A percentile compares a stretch with the other conserved stretches of the same genome.
These are phyloP conservation scores for Drosophila punjabiensis DNA, from an alignment of 1,140 invertebrate species.

Conservation along the genomic window DNA sequence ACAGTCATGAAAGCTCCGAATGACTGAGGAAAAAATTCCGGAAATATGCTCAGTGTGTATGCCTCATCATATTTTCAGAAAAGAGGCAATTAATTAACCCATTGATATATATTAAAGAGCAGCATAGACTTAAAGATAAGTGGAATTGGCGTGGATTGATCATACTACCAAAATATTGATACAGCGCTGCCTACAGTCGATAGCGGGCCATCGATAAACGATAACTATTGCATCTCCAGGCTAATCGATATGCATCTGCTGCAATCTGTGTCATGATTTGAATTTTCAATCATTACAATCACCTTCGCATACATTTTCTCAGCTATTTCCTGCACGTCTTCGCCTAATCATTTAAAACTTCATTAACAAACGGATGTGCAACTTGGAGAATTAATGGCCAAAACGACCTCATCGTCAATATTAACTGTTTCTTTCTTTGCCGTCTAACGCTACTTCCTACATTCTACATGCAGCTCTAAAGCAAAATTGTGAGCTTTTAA, in stretches of 20 bases:
- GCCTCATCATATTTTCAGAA: constrained; percentile 12
- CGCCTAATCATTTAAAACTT: constrained; percentile 10
- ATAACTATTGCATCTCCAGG: constrained; percentile 9
- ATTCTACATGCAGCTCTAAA: constrained; percentile 28
- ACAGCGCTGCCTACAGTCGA: neutral
- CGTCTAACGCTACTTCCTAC: constrained; percentile 45
- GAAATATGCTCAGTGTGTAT: constrained; percentile 13
- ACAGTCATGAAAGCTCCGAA: neutral
- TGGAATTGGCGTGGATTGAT: constrained; percentile 2
- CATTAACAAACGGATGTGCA: constrained; percentile 52
- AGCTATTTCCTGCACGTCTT: constrained; percentile 48
- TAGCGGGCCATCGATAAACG: neutral
- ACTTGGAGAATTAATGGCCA: constrained; percentile 24
- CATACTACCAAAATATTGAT: neutral
- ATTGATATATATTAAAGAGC: constrained; percentile 21
- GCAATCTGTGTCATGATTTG: constrained; percentile 40
- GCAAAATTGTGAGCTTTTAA: constrained; percentile 22
- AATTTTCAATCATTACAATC: constrained; percentile 17
- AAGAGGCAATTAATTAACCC: constrained; percentile 26
- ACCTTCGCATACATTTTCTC: constrained; percentile 41
- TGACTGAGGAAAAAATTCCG: constrained; percentile 9
- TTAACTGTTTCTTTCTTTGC: constrained; percentile 44
- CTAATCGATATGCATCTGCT: neutral
- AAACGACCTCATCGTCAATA: constrained; percentile 48
- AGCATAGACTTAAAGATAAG: constrained; percentile 10